phyloP scores from a whole-genome alignment of 2,797 vertebrate genomes.

The Mionectes olivaceus region DNA sequence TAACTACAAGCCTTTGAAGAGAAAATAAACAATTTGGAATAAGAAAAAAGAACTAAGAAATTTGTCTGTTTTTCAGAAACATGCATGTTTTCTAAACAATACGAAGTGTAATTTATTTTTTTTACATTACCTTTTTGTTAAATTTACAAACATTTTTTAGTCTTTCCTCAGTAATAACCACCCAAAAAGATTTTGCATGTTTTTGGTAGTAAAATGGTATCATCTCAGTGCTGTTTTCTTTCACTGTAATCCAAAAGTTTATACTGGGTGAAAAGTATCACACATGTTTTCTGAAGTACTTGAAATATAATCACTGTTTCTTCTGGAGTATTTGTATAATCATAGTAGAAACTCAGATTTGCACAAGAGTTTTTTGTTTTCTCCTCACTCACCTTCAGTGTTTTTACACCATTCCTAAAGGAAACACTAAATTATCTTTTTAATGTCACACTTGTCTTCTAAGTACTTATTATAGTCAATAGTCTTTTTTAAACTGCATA shows the following conservation, averaged over 20 bases:
- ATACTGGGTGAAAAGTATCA: background rate
- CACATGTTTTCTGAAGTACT: slow-evolving; percentile 28
- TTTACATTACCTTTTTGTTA: background rate
- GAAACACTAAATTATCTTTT: background rate
- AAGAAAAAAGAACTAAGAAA: background rate
- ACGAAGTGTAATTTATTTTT: background rate
- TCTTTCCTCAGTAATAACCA: background rate
- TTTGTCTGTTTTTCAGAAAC: background rate
- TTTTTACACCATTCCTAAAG: background rate
- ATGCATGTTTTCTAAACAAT: background rate
- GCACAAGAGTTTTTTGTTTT: background rate
- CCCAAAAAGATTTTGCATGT: background rate
- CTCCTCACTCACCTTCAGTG: background rate
- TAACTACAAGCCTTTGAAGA: background rate
- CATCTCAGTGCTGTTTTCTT: background rate
- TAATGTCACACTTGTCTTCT: background rate
- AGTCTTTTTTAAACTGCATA: background rate
- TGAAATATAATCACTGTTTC: background rate
- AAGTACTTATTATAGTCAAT: background rate
- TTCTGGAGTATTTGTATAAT: slow-evolving; percentile 15
- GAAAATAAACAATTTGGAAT: background rate
- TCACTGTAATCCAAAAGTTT: background rate
- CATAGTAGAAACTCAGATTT: background rate
- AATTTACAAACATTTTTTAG: background rate
- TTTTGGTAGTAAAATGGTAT: background rate